Evolutionary conservation across 2,888 invertebrate genomes (phyloP), one percentile per base, ranked within the genome.

Genomic region (Caenorhabditis sp.): DNA sequence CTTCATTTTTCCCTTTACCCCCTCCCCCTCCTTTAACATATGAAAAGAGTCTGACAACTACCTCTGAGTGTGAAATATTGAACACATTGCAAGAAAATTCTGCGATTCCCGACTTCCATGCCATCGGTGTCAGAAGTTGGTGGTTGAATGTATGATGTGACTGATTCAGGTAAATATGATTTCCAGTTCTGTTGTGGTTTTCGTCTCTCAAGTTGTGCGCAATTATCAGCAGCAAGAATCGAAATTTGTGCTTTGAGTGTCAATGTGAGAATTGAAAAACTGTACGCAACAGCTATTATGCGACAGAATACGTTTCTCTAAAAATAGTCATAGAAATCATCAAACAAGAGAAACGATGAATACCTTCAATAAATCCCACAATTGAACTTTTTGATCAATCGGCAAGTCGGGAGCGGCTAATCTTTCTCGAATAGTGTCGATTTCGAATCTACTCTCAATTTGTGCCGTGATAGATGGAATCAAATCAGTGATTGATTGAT

Each of bases 231-330:
- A 1, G 84, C 81, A 10, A 84, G 62, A 27, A 84, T 82, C 1
- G 79, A 81, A 19, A 84, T 81, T 62, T 84, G 84, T 2, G 79
- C 75, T 62, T 83, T 83, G 24, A 84, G 66, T 0, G 80, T 74
- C 36, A 83, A 61, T 14, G 81, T 81, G 36, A 84, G 67, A 21
- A 82, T 66, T 1, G 81, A 72, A 72, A 78, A 82, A 3, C 81
- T 61, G 54, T 81, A 79, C 1, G 78, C 71, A 17, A 80, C 69
- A 5, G 72, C 61, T 5, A 83, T 62, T 10, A 83, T 61, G 4
- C 81, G 79, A 21, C 70, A 58, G 21, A 81, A 69, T 1, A 66
- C 60, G 36, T 69, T 69, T 53, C 55, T 68, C 76, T 77, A 63
- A 54, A 69, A 37, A 62, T 49, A 43, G 12, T 36, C 12, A 43